A percentile compares a stretch with the other conserved stretches of the same genome.
Conservation (phyloP, 2,113 vertebrate species). For the Athene cunicularia region DNA sequence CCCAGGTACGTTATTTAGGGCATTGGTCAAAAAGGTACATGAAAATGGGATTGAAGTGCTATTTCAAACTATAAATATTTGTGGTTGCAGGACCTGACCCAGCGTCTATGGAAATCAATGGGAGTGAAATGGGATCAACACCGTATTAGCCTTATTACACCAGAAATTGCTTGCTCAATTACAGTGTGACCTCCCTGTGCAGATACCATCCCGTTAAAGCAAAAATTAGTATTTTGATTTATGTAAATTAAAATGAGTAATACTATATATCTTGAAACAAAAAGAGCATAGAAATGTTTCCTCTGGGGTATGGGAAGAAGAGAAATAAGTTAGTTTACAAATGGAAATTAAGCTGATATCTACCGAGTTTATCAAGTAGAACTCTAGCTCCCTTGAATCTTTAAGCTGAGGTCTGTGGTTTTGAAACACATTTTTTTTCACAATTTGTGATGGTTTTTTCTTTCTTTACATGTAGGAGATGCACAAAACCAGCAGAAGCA, state of each 20-base stretch:
- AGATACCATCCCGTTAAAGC: not conserved
- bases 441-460: accelerated
- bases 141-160: not conserved
- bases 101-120: not conserved
- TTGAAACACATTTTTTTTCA: not conserved
- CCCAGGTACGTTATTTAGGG: not conserved
- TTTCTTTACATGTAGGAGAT: not conserved
- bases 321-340: not conserved
- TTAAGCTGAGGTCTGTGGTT: not conserved
- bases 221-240: not conserved
- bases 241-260: not conserved
- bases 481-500: not conserved
- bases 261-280: not conserved
- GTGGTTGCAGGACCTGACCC: not conserved
- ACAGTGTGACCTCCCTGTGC: not conserved
- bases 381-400: not conserved
- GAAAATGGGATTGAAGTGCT: not conserved
- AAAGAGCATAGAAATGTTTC: not conserved
- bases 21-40: not conserved
- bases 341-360: not conserved
- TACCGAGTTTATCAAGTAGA: not conserved
- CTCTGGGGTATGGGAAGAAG: not conserved
- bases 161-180: not conserved
- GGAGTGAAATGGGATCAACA: not conserved
- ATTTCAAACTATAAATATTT: not conserved